These are phyloP conservation scores for Tupaia tana DNA, from an alignment of 2,113 vertebrate species.

Conservation along the genomic window DNA sequence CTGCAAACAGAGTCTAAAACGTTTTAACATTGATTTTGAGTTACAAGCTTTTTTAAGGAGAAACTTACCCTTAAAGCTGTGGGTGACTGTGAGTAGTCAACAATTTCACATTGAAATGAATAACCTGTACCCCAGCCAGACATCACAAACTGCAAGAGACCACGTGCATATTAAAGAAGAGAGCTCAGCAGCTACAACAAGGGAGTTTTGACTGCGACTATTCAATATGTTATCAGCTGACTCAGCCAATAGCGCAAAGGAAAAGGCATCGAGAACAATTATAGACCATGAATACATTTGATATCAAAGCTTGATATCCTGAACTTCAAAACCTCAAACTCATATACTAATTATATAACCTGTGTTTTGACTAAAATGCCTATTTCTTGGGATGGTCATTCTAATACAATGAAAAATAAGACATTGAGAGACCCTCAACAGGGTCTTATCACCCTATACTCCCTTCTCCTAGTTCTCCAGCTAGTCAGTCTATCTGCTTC, in stretches of 20 bases:
- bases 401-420: not conserved
- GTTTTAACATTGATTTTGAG: constrained; percentile 16
- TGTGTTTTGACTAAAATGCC: not conserved
- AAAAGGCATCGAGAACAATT: not conserved
- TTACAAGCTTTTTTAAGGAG: constrained; percentile 13
- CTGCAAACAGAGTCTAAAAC: not conserved
- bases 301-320: not conserved
- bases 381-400: constrained; percentile 8
- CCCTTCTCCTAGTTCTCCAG: too few relatives aligned
- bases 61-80: constrained; percentile 93
- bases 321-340: constrained; percentile 4
- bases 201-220: not conserved
- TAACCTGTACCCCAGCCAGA: constrained; percentile 98
- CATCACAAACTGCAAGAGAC: constrained; percentile 93
- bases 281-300: not conserved
- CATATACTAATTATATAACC: not conserved
- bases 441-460: too few relatives aligned
- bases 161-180: constrained; percentile 29
- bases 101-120: constrained; percentile 93
- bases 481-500: too few relatives aligned
- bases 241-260: not conserved
- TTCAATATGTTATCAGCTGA: not conserved
- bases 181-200: constrained; percentile 1
- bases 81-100: constrained; percentile 94
- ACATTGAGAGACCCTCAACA: not conserved